Percentiles rank a stretch among this genome's conserved stretches.
Evolutionary conservation across 2,888 invertebrate species (phyloP).

Genomic region (Cheilosia urbana): DNA sequence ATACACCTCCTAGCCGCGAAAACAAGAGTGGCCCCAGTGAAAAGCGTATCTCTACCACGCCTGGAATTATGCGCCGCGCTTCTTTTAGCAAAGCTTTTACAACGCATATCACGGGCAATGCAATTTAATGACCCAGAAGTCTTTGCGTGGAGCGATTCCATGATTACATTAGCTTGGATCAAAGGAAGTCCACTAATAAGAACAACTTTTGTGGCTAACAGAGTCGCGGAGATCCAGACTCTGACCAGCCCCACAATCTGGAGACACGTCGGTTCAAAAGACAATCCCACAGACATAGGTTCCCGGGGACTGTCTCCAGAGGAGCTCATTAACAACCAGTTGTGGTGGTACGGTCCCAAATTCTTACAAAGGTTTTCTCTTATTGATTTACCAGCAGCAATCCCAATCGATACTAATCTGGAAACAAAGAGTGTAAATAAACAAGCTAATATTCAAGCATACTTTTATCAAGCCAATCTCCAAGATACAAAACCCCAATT

Average conservation of each 20-base stretch:
- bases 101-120: neutral
- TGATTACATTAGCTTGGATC: no score
- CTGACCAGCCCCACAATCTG: neutral
- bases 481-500: no score
- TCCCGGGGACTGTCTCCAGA: neutral
- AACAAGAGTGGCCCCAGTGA: constrained; percentile 3
- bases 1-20: constrained; percentile 9
- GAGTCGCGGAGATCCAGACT: neutral
- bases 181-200: no score
- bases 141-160: no score
- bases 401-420: neutral
- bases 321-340: neutral
- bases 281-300: neutral
- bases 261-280: neutral
- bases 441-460: neutral
- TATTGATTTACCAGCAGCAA: neutral
- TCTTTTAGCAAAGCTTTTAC: constrained; percentile 13
- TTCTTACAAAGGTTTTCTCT: neutral
- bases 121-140: no score
- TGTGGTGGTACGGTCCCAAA: neutral
- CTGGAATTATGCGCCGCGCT: constrained; percentile 4
- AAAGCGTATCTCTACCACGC: neutral
- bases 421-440: neutral
- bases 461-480: no score
- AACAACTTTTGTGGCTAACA: no score